Conservation (phyloP, 2,888 invertebrate genomes). For the Cordilura impudica region DNA sequence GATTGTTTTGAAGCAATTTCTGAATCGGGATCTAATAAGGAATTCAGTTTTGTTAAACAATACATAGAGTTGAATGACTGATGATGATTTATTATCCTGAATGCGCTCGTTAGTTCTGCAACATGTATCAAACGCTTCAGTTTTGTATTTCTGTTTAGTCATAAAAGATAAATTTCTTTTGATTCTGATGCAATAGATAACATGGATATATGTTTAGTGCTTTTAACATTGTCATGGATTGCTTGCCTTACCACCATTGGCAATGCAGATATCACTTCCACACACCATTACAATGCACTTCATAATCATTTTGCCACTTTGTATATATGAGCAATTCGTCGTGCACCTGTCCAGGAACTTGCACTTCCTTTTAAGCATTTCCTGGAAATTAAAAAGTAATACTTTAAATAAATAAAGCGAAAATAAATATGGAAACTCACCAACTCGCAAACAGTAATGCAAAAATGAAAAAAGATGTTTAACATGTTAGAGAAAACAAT, state of each 20-base stretch:
- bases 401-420: background rate
- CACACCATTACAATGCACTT: slow-evolving; percentile 11
- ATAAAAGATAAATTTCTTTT: slow-evolving; percentile 26
- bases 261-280: slow-evolving; percentile 10
- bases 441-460: background rate
- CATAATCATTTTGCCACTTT: slow-evolving; percentile 12
- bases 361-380: slow-evolving; percentile 20
- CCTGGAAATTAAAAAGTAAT: no score
- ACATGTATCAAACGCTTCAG: no score
- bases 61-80: slow-evolving; percentile 40
- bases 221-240: slow-evolving; percentile 13
- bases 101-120: no score
- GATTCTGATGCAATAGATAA: slow-evolving; percentile 19
- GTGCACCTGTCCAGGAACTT: slow-evolving; percentile 24
- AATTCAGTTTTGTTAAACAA: slow-evolving; percentile 36
- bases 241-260: slow-evolving; percentile 28
- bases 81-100: no score
- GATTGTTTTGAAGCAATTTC: no score
- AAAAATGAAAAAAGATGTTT: background rate
- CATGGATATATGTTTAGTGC: slow-evolving; percentile 24
- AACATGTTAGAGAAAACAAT: no score
- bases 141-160: slow-evolving; percentile 22
- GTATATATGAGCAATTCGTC: no score
- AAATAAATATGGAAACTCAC: slow-evolving; percentile 6
- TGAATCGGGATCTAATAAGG: slow-evolving; percentile 34